These are phyloP conservation scores for Eupithecia subumbrata DNA, from an alignment of 2,888 invertebrate species.

Conservation along the genomic window DNA sequence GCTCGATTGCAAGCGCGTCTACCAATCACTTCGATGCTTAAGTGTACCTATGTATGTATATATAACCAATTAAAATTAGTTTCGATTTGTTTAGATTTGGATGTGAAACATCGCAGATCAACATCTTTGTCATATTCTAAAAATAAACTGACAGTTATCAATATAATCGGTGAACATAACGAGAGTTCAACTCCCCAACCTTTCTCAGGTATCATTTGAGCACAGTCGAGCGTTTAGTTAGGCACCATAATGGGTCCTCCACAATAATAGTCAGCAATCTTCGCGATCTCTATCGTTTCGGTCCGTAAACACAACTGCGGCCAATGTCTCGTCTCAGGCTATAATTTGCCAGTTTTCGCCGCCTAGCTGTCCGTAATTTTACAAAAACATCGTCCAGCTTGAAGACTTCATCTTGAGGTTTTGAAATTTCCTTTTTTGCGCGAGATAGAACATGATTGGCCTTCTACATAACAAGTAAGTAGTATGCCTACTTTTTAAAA, in stretches of 20 bases:
- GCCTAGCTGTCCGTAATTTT: constrained; percentile 78
- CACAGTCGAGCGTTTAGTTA: constrained; percentile 52
- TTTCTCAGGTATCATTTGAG: constrained; percentile 41
- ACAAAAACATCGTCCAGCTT: constrained; percentile 66
- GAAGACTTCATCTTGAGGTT: constrained; percentile 73
- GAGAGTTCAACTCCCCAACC: constrained; percentile 28
- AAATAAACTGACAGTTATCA: constrained; percentile 22
- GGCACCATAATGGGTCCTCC: constrained; percentile 64
- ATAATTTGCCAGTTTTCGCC: constrained; percentile 80
- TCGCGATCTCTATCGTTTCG: constrained; percentile 65
- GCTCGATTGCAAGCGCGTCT: background rate
- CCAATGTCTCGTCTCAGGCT: constrained; percentile 69
- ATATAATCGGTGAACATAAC: constrained; percentile 33
- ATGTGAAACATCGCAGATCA: too few species aligned
- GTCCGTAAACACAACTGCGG: constrained; percentile 57
- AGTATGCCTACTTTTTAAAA: constrained; percentile 36
- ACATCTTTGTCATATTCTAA: background rate
- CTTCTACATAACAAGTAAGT: constrained; percentile 41
- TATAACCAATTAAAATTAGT: background rate
- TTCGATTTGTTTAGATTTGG: background rate
- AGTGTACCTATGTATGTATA: too few species aligned
- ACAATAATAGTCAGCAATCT: constrained; percentile 69
- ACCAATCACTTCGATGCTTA: background rate
- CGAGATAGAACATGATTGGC: constrained; percentile 55
- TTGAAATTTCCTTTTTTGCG: constrained; percentile 59